These are phyloP conservation scores for Cabera pusaria DNA, from an alignment of 2,888 invertebrate species.

Conservation along the genomic window DNA sequence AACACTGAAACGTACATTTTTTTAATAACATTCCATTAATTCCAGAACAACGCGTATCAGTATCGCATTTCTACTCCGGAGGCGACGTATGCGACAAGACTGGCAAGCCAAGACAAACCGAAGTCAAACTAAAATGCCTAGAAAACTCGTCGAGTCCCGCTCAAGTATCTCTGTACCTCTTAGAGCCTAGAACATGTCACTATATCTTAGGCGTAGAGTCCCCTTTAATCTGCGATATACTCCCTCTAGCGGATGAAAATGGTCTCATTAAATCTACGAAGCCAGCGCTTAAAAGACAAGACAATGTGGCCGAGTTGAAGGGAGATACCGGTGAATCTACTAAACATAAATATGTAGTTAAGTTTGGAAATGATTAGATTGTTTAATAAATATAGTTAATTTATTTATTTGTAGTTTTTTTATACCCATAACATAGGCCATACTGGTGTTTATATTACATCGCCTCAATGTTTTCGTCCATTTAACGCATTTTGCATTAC, in stretches of 20 bases:
- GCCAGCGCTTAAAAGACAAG: slow-evolving; percentile 33
- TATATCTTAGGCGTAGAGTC: slow-evolving; percentile 98
- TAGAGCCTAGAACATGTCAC: slow-evolving; percentile 96
- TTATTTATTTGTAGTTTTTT: slow-evolving; percentile 16
- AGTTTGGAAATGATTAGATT: slow-evolving; percentile 58
- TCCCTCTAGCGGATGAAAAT: slow-evolving; percentile 91
- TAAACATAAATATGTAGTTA: slow-evolving; percentile 42
- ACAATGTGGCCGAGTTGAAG: slow-evolving; percentile 34
- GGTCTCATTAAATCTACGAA: slow-evolving; percentile 82
- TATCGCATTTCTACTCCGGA: slow-evolving; percentile 93
- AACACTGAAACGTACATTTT: no score
- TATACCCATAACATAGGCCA: no score
- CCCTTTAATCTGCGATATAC: slow-evolving; percentile 92
- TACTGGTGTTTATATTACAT: no score
- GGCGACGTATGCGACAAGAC: slow-evolving; percentile 95
- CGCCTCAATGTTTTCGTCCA: no score
- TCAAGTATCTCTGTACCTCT: slow-evolving; percentile 92
- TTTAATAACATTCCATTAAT: no score
- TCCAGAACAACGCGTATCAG: slow-evolving; percentile 85
- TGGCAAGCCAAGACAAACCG: slow-evolving; percentile 90
- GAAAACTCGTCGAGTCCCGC: slow-evolving; percentile 88
- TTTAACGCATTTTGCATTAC: no score
- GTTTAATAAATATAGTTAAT: slow-evolving; percentile 31
- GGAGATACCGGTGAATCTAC: slow-evolving; percentile 38
- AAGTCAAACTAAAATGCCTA: slow-evolving; percentile 92